Evolutionary conservation across 2,888 invertebrate species (phyloP), one percentile per base, ranked within the genome.

Genomic region (Standfussiana lucernea): DNA sequence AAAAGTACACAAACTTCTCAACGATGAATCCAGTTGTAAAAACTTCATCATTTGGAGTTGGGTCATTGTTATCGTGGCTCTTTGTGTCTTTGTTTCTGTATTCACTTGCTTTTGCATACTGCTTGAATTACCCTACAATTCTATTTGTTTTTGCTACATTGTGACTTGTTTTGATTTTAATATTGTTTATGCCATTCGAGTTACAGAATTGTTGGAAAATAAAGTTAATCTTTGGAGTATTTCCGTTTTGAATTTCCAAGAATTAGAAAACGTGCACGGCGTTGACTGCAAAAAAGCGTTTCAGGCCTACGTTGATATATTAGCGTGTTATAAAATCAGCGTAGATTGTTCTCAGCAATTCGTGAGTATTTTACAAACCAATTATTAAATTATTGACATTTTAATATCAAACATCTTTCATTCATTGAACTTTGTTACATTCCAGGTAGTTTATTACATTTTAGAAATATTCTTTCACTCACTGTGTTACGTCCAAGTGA

Each of bases 1-100:
- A 80, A 67, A 42, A 0, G 28, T 78, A 11, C 47, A 78, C 35
- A 77, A 35, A 59, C 24, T 70, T 47, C 32, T 78, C 18, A 77
- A 69, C 5, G 10, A 32, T 42, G 32, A 77, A 24, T 13, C 10
- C 21, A 56, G 28, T 35, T 47, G 21, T 7, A 68, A 28, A 0
- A 1, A 37, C 11, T 72, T 62, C 40, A 67, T 67, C 0, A 1
- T 45, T 13, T 66, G 53, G 50, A 79, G 61, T 62, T 79, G 72
- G 66, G 45, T 79, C 2, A 69, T 28, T 42, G 28, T 80, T 24
- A 42, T 69, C 21, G 1, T 32, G 4, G 21, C 42, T 18, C 11
- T 65, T 6, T 11, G 10, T 50, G n/a, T 7, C n/a, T 40, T 45
- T 50, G 24, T 67, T 1, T 15, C 32, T 0, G 6, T 53, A 10